Base-by-base conservation (phyloP, 2,797 vertebrate genomes). In the Petrocephalus schoutedeni region DNA sequence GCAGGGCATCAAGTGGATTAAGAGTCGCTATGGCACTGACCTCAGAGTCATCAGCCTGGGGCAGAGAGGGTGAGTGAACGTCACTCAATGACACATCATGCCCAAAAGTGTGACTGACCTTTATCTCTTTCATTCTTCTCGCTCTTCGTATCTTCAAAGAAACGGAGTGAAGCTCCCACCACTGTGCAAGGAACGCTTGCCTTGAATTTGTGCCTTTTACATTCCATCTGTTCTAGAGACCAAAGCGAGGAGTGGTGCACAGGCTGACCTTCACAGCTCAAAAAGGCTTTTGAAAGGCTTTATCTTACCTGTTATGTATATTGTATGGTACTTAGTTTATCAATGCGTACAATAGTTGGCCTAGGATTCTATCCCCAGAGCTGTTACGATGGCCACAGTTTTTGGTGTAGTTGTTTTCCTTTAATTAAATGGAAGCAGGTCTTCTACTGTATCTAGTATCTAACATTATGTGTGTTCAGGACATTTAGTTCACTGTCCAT, bases 1-100 rank as follows among this genome's bases (percentile, higher is more conserved):
- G 3, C 95, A 95, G 90, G 94, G 96, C 88, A 95, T 96, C 90
- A 97, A 95, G 90, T 95, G 95, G 95, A 92, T 97, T 92, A 96
- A 97, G 94, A 95, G 94, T 91, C 95, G 94, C 92, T 93, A 92
- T 87, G 92, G 94, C 74, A 94, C 89, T 91, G 74, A 90, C 91
- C 93, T 96, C 74, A 93, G 95, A 93, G 94, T 96, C 89, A 91
- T 94, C 92, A 95, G 88, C 91, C 93, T 97, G 5, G 95, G 93
- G 9, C 93, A 96, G 93, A 97, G 93, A 92, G 95, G 93, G 95
- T 96, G 91, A 95, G 94, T 59, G 23, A 8, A 53, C 9, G 41
- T 86, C 61, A 64, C 23, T 86, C 53, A 59, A 49, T 61, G 88
- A 53, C 36, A 53, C 6, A 5, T 7, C 14, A 7, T 5, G 41